Base-by-base conservation (phyloP, 2,888 invertebrate species). In the Papilio protenor region DNA sequence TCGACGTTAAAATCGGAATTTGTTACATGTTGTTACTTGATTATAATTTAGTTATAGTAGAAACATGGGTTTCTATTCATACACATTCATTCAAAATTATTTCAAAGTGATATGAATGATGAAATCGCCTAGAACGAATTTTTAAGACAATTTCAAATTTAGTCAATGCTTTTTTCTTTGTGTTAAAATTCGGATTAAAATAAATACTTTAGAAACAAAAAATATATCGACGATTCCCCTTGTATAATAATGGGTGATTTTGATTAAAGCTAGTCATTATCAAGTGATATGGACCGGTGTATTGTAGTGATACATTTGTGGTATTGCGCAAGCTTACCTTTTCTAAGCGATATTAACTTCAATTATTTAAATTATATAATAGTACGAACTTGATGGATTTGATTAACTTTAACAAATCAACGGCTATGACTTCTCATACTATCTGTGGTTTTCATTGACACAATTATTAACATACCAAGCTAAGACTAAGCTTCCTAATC, bases 1-100 rank as follows among this genome's bases (percentile, higher is more conserved):
- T 59, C 47, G 59, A 59, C 47, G 57, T 59, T 76, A 45, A 61
- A 75, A 49, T 45, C n/a, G 8, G 40, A 21, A 57, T 71, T 49
- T 59, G 71, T 47, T 71, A 47, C 59, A 71, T 70, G 45, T 57
- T 76, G 45, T 55, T 69, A 27, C 70, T 76, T 45, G 52, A 75
- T 66, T 55, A 69, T 74, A 61, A 47, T 74, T 66, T 64, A 27
- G 64, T 18, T 66, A 40, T 66, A 66, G 66, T 66, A 40, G 47
- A 74, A 27, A 74, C 23, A 47, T 74, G 33, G 40, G 27, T 47
- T 47, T 4, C 45, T 45, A 49, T 40, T 73, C 72, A 73, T 73
- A 40, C 40, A 66, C 33, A 64, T 33, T 64, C 33, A 33, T 66
- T 66, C 66, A 66, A 66, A 66, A 66, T 66, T 66, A 66, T 66